Evolutionary conservation across 2,797 vertebrate species (phyloP).

Genomic region (Sebastolobus altivelis): DNA sequence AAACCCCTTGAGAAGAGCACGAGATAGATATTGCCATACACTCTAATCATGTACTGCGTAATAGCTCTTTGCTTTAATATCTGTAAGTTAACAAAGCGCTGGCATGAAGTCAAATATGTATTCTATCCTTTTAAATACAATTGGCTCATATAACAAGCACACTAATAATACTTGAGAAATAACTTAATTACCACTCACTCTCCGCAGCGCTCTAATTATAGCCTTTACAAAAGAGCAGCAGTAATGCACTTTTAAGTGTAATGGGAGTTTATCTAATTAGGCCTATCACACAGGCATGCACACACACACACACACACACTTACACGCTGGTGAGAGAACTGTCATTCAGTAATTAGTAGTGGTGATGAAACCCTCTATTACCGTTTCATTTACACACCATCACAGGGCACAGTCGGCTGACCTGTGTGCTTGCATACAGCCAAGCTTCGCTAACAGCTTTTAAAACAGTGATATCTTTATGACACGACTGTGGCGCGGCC

Average conservation of each 20-base stretch:
- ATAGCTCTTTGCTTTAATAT: conserved; percentile 62
- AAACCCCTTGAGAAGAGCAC: conserved; percentile 45
- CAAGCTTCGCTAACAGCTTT: conserved; percentile 51
- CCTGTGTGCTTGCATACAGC: conserved; percentile 47
- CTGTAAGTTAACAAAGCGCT: conserved; percentile 56
- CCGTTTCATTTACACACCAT: conserved; percentile 68
- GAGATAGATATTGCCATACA: conserved; percentile 20
- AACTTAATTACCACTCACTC: conserved; percentile 79
- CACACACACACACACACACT: conserved; percentile 42
- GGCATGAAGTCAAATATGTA: conserved; percentile 67
- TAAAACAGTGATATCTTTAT: conserved; percentile 55
- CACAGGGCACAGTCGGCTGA: conserved; percentile 54
- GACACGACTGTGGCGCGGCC: conserved; percentile 26
- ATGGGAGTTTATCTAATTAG: conserved; percentile 83
- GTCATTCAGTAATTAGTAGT: conserved; percentile 74
- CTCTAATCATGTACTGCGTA: conserved; percentile 49
- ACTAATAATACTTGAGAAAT: conserved; percentile 78
- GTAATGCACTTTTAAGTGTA: conserved; percentile 83
- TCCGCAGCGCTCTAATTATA: conserved; percentile 74
- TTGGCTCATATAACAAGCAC: conserved; percentile 68
- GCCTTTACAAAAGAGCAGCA: conserved; percentile 79
- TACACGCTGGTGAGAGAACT: conserved; percentile 62
- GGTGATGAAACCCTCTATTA: conserved; percentile 78
- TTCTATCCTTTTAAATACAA: conserved; percentile 62
- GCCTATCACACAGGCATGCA: conserved; percentile 50